Percentiles rank a stretch among this genome's conserved stretches.
phyloP scores from a whole-genome alignment of 2,888 invertebrate genomes.

The Metallyticus violacea region DNA sequence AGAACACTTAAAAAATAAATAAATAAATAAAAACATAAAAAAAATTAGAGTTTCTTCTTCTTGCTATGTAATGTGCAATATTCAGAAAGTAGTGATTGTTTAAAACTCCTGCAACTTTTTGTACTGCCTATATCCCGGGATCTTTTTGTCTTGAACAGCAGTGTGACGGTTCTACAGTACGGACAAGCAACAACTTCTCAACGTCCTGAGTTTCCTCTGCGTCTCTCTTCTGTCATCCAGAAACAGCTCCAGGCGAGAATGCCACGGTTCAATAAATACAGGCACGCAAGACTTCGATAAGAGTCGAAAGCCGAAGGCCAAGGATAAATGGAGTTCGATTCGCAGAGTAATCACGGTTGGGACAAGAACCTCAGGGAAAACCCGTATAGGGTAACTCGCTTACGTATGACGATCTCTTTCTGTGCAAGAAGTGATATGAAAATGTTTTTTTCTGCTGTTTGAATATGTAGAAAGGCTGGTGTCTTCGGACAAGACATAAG shows the following conservation, averaged over 20 bases:
- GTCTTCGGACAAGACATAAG: too few relatives aligned
- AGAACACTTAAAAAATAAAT: too few relatives aligned
- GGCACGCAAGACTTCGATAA: background rate
- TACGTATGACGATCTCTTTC: background rate
- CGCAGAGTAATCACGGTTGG: background rate
- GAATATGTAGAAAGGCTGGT: background rate
- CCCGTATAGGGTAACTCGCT: background rate
- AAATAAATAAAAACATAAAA: too few relatives aligned
- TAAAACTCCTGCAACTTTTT: too few relatives aligned
- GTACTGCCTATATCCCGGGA: too few relatives aligned
- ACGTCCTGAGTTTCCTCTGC: too few relatives aligned
- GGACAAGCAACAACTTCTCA: too few relatives aligned
- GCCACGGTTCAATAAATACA: background rate
- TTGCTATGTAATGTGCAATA: too few relatives aligned
- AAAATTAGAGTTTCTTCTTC: too few relatives aligned
- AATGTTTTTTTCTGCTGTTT: background rate
- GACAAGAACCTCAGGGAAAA: background rate
- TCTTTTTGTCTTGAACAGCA: too few relatives aligned
- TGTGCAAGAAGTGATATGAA: background rate
- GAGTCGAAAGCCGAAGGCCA: background rate
- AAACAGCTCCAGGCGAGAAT: background rate
- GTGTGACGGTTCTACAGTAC: too few relatives aligned
- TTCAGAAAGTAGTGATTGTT: too few relatives aligned
- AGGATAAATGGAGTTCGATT: background rate
- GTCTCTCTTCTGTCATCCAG: background rate